Base-by-base conservation (phyloP, 2,888 invertebrate species). In the Tipula vernalis region DNA sequence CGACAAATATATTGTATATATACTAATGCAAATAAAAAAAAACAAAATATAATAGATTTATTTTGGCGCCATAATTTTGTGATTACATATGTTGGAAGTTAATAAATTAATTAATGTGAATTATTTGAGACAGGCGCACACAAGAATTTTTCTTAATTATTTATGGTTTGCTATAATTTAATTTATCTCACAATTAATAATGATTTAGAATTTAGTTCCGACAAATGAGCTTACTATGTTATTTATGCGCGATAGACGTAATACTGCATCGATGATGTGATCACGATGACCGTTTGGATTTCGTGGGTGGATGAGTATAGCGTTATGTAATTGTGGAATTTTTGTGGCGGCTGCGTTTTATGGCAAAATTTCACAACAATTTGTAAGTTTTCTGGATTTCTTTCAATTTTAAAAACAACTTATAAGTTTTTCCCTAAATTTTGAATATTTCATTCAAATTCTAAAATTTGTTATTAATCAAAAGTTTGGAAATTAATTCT, bases 21-120 rank as follows among this genome's bases (percentile, higher is more conserved):
- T 28, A 28, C 47, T 28, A 71, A 71, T 28, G 71, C 71, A 71
- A 18, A 71, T 28, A 71, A 6, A 28, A 2, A 51, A 28, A 8
- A 71, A 71, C 28, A 71, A 71, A 51, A 51, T 3, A 8, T 12
- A 47, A 47, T 28, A 47, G 12, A 51, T 28, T 71, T 28, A 28
- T 71, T 71, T 71, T 71, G 71, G 71, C 71, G 71, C 71, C 71
- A 71, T 71, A 71, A 71, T 71, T 71, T 71, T 71, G 71, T 71
- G 71, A 71, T 71, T 71, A 71, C 28, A 28, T 71, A 71, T 71
- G 28, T 10, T 71, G 28, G 28, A 28, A 18, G 71, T 71, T 71
- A 18, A 71, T 28, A 71, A 71, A 71, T 71, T 71, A 71, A 71
- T 71, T 71, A 71, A 71, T 28, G 71, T 3, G 71, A 12, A 71